These are phyloP conservation scores for Cepaea nemoralis DNA, from an alignment of 1,140 invertebrate genomes.

Conservation along the genomic window DNA sequence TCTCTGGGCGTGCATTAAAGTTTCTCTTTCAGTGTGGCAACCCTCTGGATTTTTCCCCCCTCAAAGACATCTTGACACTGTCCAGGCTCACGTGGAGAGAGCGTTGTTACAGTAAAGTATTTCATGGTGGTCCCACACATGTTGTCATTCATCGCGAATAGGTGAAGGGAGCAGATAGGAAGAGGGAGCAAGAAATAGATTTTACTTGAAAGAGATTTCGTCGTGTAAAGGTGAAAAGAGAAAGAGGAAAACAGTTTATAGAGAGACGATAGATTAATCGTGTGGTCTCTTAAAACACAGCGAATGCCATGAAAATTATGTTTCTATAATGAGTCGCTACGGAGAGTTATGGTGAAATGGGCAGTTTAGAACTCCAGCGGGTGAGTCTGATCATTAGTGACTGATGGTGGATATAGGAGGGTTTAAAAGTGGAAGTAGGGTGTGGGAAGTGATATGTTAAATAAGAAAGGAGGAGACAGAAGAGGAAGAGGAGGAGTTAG, in stretches of 20 bases:
- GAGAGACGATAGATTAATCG: background rate
- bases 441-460: no score
- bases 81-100: background rate
- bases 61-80: slow-evolving; percentile 3
- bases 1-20: background rate
- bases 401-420: no score
- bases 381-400: no score
- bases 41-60: no score
- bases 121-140: background rate
- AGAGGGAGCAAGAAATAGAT: background rate
- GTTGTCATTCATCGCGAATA: background rate
- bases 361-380: no score
- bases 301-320: background rate
- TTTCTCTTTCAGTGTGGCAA: background rate
- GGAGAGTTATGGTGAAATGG: no score
- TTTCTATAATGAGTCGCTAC: no score
- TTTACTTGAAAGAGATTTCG: background rate
- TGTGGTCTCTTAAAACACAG: background rate
- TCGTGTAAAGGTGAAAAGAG: background rate
- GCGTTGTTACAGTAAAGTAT: background rate
- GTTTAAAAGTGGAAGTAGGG: no score
- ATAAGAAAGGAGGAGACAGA: no score
- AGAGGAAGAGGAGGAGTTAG: no score
- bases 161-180: background rate
- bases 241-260: slow-evolving; percentile 3